These are phyloP conservation scores for Sialia sialis DNA, from an alignment of 2,113 vertebrate species.

Conservation along the genomic window DNA sequence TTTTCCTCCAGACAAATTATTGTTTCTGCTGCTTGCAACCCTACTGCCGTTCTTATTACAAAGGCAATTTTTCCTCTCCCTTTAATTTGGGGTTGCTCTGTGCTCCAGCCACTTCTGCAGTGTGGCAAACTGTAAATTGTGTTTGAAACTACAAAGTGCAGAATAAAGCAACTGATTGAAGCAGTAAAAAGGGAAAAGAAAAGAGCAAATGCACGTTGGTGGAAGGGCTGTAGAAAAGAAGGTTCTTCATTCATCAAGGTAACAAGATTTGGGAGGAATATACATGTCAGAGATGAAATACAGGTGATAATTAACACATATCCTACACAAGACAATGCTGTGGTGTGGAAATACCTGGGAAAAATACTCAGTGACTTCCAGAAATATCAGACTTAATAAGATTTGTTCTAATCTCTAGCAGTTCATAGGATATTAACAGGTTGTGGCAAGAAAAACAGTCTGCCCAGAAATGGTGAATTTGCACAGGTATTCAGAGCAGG, in stretches of 20 bases:
- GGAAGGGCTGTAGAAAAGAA: background rate
- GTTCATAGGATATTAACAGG: background rate
- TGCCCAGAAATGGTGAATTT: background rate
- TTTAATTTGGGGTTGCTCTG: constrained; percentile 31
- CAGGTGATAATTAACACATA: background rate
- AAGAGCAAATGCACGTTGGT: background rate
- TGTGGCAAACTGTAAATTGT: background rate
- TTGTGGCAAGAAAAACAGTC: background rate
- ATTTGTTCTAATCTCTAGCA: background rate
- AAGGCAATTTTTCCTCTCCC: constrained; percentile 24
- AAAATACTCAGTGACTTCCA: background rate
- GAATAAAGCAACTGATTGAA: constrained; percentile 32
- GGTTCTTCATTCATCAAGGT: background rate
- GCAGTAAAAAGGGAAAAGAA: background rate
- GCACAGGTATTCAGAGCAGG: background rate
- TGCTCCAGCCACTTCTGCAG: background rate
- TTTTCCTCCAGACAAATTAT: background rate
- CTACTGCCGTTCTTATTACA: background rate
- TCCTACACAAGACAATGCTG: background rate
- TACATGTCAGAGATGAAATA: background rate
- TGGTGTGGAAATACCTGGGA: background rate
- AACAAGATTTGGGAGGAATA: background rate
- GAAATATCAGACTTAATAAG: background rate
- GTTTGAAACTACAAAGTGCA: background rate
- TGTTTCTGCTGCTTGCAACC: background rate